Conservation (phyloP, 2,113 vertebrate genomes). For the Tor tambroides region DNA sequence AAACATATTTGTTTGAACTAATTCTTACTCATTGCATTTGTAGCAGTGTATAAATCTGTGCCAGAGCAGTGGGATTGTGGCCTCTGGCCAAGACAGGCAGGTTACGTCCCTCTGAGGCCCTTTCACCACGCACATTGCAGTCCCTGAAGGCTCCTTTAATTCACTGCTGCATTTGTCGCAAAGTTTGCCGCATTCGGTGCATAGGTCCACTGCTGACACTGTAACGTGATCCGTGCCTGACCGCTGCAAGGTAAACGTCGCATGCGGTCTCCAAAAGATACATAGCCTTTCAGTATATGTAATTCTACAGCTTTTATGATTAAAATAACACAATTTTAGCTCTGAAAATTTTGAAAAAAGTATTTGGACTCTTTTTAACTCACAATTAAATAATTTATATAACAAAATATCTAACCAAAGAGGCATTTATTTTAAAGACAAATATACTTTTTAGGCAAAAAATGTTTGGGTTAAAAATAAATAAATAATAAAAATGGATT, state of each 20-base stretch:
- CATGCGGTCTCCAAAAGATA: neutral
- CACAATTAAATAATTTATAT: neutral
- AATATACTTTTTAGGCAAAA: too few species aligned
- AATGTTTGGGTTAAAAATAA: too few species aligned
- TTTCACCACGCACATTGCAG: constrained; percentile 28
- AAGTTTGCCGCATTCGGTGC: constrained; percentile 24
- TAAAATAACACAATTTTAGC: neutral
- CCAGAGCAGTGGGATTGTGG: constrained; percentile 48
- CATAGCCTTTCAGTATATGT: neutral
- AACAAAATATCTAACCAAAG: neutral
- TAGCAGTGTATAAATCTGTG: constrained; percentile 46
- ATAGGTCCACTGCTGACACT: constrained; percentile 18
- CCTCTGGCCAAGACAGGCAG: constrained; percentile 45
- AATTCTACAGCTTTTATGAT: neutral
- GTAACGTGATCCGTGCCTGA: neutral
- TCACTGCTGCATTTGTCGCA: constrained; percentile 34
- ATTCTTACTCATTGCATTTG: constrained; percentile 14
- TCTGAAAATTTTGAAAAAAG: neutral
- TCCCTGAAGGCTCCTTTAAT: constrained; percentile 42
- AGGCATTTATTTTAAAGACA: neutral
- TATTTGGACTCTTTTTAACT: neutral
- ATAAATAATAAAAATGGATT: too few species aligned
- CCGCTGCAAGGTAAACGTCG: neutral
- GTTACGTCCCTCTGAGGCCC: constrained; percentile 42
- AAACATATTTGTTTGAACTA: constrained; percentile 2